phyloP scores from a whole-genome alignment of 2,797 vertebrate species.

The Aulostomus chinensis region DNA sequence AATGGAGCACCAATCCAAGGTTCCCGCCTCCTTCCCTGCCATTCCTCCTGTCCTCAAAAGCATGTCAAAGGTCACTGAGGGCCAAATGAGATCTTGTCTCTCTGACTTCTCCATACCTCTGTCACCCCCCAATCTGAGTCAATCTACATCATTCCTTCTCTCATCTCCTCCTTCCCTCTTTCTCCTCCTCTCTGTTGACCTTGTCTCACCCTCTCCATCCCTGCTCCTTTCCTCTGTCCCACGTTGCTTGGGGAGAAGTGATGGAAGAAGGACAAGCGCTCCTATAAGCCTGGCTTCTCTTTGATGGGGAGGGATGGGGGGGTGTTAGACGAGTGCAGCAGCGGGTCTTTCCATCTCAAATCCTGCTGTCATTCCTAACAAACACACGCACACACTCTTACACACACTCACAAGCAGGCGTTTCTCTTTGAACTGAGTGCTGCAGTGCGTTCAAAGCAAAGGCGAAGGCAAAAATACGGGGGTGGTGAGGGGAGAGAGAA shows the following conservation, averaged over 20 bases:
- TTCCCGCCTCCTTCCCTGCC: slow-evolving; percentile 17
- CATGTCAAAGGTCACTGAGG: slow-evolving; percentile 37
- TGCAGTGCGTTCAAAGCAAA: slow-evolving; percentile 80
- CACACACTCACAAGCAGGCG: slow-evolving; percentile 55
- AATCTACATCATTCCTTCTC: slow-evolving; percentile 12
- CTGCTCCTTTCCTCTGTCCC: slow-evolving; percentile 40
- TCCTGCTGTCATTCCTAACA: slow-evolving; percentile 61
- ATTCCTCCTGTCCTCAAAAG: slow-evolving; percentile 8
- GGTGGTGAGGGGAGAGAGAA: slow-evolving; percentile 65
- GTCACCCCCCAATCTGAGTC: slow-evolving; percentile 8
- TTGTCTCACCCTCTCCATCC: slow-evolving; percentile 38
- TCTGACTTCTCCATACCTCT: slow-evolving; percentile 2
- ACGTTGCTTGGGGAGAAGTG: slow-evolving; percentile 57
- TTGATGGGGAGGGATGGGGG: slow-evolving; percentile 67
- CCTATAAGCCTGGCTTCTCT: slow-evolving; percentile 69
- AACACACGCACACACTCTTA: slow-evolving; percentile 51
- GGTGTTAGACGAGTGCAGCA: slow-evolving; percentile 36
- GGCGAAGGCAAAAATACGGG: slow-evolving; percentile 69
- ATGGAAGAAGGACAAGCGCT: slow-evolving; percentile 55
- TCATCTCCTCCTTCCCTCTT: slow-evolving; percentile 24
- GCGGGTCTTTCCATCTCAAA: slow-evolving; percentile 52
- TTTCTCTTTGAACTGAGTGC: slow-evolving; percentile 79
- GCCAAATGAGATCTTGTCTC: slow-evolving; percentile 16
- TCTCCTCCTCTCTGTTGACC: slow-evolving; percentile 34
- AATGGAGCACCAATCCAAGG: slow-evolving; percentile 20